Conservation (phyloP, 92 coral and sea anemone genomes). For the Diadumene lineata region DNA sequence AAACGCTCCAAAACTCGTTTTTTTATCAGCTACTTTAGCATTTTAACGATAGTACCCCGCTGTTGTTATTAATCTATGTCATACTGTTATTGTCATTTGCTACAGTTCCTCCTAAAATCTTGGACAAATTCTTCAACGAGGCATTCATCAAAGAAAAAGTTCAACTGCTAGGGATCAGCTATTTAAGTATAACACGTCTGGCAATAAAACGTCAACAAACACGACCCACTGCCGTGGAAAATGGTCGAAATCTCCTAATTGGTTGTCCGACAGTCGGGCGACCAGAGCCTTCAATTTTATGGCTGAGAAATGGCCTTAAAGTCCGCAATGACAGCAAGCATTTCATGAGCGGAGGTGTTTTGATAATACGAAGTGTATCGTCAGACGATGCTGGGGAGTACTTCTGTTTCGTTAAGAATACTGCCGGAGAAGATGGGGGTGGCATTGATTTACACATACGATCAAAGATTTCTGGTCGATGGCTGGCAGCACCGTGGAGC, state of each 20-base stretch:
- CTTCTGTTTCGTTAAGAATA: slow-evolving; percentile 68
- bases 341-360: slow-evolving; percentile 54
- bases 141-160: slow-evolving; percentile 32
- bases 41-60: no score
- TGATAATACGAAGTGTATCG: slow-evolving; percentile 59
- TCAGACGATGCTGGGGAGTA: slow-evolving; percentile 68
- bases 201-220: slow-evolving; percentile 36
- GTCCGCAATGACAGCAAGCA: slow-evolving; percentile 68
- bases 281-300: slow-evolving; percentile 62
- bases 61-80: no score
- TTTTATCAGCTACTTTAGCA: no score
- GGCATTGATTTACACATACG: slow-evolving; percentile 61
- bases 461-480: slow-evolving; percentile 45
- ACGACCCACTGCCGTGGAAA: slow-evolving; percentile 51
- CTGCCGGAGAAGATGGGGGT: slow-evolving; percentile 74
- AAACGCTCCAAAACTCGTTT: no score
- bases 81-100: not conserved
- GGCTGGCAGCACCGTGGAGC: slow-evolving; percentile 76
- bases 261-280: slow-evolving; percentile 72
- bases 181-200: slow-evolving; percentile 51
- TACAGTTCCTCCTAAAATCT: slow-evolving; percentile 75
- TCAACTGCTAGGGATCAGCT: slow-evolving; percentile 31
- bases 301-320: slow-evolving; percentile 64
- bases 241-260: slow-evolving; percentile 59
- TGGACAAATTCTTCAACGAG: slow-evolving; percentile 64